These are phyloP conservation scores for Myiozetetes cayanensis DNA, from an alignment of 2,113 vertebrate genomes.

Conservation along the genomic window DNA sequence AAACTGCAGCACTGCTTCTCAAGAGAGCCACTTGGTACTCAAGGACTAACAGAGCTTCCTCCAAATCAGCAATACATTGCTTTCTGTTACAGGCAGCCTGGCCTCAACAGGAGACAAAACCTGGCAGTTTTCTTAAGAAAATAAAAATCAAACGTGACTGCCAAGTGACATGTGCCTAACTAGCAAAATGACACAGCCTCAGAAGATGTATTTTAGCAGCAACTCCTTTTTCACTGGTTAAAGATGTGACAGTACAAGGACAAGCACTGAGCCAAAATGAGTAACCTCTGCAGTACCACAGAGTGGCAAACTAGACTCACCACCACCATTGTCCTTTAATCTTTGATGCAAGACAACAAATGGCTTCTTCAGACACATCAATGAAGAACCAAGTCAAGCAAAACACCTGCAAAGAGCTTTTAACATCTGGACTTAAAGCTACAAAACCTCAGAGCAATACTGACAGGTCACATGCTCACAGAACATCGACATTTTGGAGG, in stretches of 20 bases:
- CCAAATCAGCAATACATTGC: not conserved
- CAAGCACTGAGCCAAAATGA: not conserved
- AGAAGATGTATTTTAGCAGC: not conserved
- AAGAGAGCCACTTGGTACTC: fast-evolving
- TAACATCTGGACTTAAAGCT: not conserved
- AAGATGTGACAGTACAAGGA: not conserved
- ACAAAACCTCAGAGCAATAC: not conserved
- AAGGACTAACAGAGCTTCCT: not conserved
- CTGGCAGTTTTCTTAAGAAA: not conserved
- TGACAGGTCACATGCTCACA: fast-evolving
- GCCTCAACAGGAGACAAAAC: not conserved
- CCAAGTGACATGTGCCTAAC: not conserved
- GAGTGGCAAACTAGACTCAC: not conserved
- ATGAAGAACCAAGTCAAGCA: not conserved
- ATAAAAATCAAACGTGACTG: fast-evolving
- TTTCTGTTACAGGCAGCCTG: not conserved
- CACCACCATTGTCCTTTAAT: not conserved
- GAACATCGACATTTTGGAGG: not conserved
- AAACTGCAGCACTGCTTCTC: not conserved
- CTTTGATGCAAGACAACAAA: not conserved
- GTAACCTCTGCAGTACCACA: fast-evolving
- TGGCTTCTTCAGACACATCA: not conserved
- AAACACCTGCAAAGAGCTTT: not conserved
- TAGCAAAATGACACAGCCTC: not conserved
- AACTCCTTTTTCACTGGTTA: not conserved